Evolutionary conservation across 2,888 invertebrate genomes (phyloP).

Genomic region (Tachystola acroxantha): DNA sequence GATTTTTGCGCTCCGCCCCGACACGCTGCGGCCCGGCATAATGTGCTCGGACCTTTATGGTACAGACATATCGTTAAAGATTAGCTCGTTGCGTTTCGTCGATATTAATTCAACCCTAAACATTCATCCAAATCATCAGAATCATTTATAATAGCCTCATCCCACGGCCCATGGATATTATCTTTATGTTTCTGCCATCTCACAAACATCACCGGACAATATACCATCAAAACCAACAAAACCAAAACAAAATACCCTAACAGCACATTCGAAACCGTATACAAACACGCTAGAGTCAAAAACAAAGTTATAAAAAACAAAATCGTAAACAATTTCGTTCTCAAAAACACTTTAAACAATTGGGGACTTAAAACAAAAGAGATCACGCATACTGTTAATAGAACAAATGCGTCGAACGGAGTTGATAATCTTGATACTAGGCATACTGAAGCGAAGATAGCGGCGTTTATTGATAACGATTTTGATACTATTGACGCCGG

Average conservation of each 20-base stretch:
- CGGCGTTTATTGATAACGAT: slow-evolving; percentile 95
- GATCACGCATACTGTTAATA: slow-evolving; percentile 92
- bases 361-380: slow-evolving; percentile 94
- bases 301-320: slow-evolving; percentile 69
- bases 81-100: too few species aligned
- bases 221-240: slow-evolving; percentile 81
- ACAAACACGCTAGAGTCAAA: slow-evolving; percentile 72
- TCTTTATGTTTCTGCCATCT: slow-evolving; percentile 88
- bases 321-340: slow-evolving; percentile 73
- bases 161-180: slow-evolving; percentile 99
- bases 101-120: too few species aligned
- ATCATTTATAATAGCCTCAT: slow-evolving; percentile 91
- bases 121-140: slow-evolving; percentile 71
- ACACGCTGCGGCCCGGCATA: too few species aligned
- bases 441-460: slow-evolving; percentile 96
- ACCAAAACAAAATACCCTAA: slow-evolving; percentile 79
- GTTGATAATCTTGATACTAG: slow-evolving; percentile 93
- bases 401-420: slow-evolving; percentile 91
- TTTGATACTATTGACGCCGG: slow-evolving; percentile 93
- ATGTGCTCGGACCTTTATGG: too few species aligned
- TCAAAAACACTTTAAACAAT: slow-evolving; percentile 81
- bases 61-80: too few species aligned
- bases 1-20: too few species aligned
- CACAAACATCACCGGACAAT: slow-evolving; percentile 88
- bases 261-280: slow-evolving; percentile 75